Base-by-base conservation (phyloP, 2,888 invertebrate genomes). In the Epinotia brunnichana region DNA sequence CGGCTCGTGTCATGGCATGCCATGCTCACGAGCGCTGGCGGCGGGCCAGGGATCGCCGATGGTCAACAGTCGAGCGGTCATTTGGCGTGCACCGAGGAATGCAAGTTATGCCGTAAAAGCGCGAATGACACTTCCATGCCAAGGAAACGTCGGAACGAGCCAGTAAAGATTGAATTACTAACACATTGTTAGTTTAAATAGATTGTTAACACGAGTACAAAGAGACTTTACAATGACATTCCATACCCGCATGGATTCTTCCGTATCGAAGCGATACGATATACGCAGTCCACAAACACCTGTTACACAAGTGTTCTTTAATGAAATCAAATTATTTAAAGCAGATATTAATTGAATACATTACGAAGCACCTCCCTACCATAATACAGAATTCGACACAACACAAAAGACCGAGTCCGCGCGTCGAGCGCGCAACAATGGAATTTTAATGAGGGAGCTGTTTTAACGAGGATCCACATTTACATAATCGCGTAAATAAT, bases 401-500 rank as follows among this genome's bases (percentile, higher is more conserved):
- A 83, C 81, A 87, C 85, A 89, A 88, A 85, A 85, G 83, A 84
- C 77, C 81, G 76, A 81, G 80, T 77, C 80, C 82, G 83, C 85
- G 85, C 83, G 86, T 83, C 82, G 83, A 82, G 79, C 80, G 81
- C 82, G 81, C 82, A 82, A 89, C 90, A 90, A 91, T 86, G 86
- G 90, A 90, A 92, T 91, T 89, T 89, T 89, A 91, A 91, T 90
- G 89, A 89, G 87, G 77, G 79, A 81, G 82, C 83, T 82, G 88
- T 88, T n/a, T n/a, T 89, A 90, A 87, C 87, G 85, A 88, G 85
- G 82, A 86, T 85, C 79, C 82, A 78, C 84, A 90, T 91, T 85
- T 88, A 85, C 90, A 91, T 92, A 91, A 90, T 88, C 85, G 87
- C 87, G 89, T 90, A 84, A 85, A 88, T 88, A 86, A 89, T 89